Evolutionary conservation across 2,888 invertebrate species (phyloP).

Genomic region (Xestobium rufovillosum): DNA sequence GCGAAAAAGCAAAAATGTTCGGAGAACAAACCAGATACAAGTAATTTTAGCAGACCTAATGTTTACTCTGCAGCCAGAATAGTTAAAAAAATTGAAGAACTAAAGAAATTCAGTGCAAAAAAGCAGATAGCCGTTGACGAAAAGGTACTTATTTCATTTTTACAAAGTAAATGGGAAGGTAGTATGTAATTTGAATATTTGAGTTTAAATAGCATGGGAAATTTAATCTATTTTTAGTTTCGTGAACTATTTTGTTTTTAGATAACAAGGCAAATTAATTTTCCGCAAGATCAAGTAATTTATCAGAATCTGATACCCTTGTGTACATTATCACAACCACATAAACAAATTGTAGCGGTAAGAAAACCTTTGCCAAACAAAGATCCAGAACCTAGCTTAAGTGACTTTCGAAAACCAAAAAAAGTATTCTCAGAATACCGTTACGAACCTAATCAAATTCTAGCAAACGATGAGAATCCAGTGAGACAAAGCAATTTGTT

Average conservation of each 20-base stretch:
- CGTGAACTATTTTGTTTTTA: conserved; percentile 24
- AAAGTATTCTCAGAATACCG: conserved; percentile 18
- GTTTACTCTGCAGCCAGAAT: conserved; percentile 26
- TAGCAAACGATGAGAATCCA: conserved; percentile 13
- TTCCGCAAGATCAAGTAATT: conserved; percentile 27
- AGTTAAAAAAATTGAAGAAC: conserved; percentile 26
- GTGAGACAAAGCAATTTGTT: conserved; percentile 5
- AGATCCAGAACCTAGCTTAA: conserved; percentile 27
- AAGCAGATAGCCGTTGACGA: conserved; percentile 26
- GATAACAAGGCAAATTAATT: conserved; percentile 30
- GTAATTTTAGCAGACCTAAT: conserved; percentile 25
- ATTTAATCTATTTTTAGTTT: too few relatives aligned
- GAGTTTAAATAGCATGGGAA: too few relatives aligned
- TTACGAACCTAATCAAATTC: conserved; percentile 20
- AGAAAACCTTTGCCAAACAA: conserved; percentile 25
- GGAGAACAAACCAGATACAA: conserved; percentile 5
- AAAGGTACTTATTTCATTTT: conserved; percentile 23
- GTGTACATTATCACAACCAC: conserved; percentile 16
- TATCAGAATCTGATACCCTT: conserved; percentile 32
- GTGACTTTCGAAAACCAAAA: conserved; percentile 23
- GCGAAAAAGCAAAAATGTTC: background rate
- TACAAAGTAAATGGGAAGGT: conserved; percentile 1
- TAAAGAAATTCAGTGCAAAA: conserved; percentile 21
- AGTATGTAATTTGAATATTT: conserved; percentile 7
- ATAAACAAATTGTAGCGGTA: conserved; percentile 17